phyloP scores from a whole-genome alignment of 37 sponge, comb jelly and placozoan genomes.

The Eunapius fragilis region DNA sequence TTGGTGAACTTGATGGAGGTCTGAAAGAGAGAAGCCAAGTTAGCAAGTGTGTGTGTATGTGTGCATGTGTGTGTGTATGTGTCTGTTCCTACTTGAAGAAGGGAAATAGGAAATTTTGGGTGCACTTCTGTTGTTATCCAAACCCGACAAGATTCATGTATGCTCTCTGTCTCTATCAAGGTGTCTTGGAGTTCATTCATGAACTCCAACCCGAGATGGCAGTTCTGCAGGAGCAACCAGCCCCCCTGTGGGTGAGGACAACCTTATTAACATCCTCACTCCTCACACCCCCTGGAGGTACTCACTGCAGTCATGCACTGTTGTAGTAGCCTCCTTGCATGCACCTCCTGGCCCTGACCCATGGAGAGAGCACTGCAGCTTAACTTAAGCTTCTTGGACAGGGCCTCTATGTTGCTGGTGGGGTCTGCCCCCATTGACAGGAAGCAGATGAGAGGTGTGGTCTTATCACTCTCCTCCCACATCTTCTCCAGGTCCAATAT shows the following conservation, averaged over 20 bases:
- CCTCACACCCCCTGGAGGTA: background rate
- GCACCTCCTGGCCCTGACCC: constrained; percentile 98
- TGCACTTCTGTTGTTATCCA: constrained; percentile 98
- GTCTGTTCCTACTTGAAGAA: constrained; percentile 74
- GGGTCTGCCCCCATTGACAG: constrained; percentile 98
- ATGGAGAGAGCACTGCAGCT: constrained; percentile 89
- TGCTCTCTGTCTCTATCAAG: constrained; percentile 72
- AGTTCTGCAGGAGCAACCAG: constrained; percentile 97
- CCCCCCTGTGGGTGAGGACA: constrained; percentile 64
- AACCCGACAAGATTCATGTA: constrained; percentile 79
- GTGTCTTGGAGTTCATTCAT: constrained; percentile 92
- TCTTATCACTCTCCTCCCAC: constrained; percentile 83
- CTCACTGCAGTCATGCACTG: constrained; percentile 84
- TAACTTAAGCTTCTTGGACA: constrained; percentile 93
- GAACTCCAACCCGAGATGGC: constrained; percentile 95
- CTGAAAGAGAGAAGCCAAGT: constrained; percentile 4
- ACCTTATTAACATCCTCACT: background rate
- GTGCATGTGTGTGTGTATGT: constrained; percentile 7
- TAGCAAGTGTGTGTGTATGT: constrained; percentile 2
- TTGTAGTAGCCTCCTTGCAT: constrained; percentile 90
- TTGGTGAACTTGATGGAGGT: constrained; percentile 92
- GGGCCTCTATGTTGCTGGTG: constrained; percentile 87
- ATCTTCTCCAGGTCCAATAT: constrained; percentile 93
- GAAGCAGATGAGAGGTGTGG: constrained; percentile 95
- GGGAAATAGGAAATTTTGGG: constrained; percentile 93